Conservation (phyloP, 2,113 vertebrate species). For the Percopsis transmontana region DNA sequence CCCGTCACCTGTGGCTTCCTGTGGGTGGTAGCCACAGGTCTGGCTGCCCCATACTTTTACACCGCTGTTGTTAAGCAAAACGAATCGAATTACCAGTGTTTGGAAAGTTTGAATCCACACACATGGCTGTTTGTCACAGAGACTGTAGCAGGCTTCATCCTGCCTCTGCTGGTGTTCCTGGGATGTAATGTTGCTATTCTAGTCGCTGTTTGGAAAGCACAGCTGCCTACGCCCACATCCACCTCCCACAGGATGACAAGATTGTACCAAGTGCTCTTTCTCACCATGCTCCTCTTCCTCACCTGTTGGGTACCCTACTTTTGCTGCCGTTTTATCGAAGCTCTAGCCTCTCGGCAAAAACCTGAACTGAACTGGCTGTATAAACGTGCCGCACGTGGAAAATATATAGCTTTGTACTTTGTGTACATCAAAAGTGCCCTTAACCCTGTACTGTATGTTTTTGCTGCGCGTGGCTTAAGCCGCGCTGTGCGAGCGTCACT, state of each 20-base stretch:
- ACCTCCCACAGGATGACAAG: conserved; percentile 55
- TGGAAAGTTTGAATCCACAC: conserved; percentile 21
- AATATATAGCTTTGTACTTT: conserved; percentile 71
- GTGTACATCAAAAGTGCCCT: conserved; percentile 78
- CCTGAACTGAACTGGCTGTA: fast-evolving
- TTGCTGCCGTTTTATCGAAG: conserved; percentile 70
- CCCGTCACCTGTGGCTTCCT: conserved; percentile 64
- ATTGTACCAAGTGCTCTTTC: conserved; percentile 76
- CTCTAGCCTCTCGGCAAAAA: background rate
- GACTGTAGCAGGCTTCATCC: conserved; percentile 70
- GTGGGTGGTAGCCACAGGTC: conserved; percentile 62
- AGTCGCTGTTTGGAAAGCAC: conserved; percentile 39
- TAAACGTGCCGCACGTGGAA: fast-evolving
- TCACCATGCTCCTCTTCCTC: conserved; percentile 80
- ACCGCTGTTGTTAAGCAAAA: fast-evolving
- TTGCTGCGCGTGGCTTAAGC: conserved; percentile 74
- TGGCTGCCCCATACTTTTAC: conserved; percentile 71
- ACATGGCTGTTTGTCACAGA: conserved; percentile 64
- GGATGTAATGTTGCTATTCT: conserved; percentile 74
- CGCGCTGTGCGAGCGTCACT: conserved; percentile 69
- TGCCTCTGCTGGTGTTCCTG: conserved; percentile 76
- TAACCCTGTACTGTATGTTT: conserved; percentile 80
- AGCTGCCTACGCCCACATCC: conserved; percentile 18
- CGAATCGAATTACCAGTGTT: background rate
- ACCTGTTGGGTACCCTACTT: conserved; percentile 83